Percentiles rank a stretch among this genome's conserved stretches.
Evolutionary conservation across 1,140 invertebrate species (phyloP).

Genomic region (Frieseomelitta varia): DNA sequence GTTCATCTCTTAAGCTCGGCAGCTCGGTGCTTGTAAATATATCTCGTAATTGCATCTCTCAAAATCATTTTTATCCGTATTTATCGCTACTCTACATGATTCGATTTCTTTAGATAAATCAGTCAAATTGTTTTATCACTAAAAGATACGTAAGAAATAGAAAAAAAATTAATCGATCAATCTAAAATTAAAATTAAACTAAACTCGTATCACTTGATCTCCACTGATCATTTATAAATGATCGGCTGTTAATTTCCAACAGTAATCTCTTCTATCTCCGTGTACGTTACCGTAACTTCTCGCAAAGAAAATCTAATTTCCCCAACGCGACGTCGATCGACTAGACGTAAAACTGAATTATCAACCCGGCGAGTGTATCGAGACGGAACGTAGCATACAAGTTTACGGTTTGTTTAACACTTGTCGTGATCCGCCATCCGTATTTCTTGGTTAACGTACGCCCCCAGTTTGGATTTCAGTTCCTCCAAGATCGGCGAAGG

Average conservation of each 20-base stretch:
- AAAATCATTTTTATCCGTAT: neutral
- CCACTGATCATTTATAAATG: too few relatives aligned
- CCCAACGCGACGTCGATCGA: neutral
- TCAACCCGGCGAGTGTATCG: neutral
- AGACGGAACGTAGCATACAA: neutral
- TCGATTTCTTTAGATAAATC: neutral
- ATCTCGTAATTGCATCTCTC: conserved; percentile 38
- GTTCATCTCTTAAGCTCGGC: conserved; percentile 47
- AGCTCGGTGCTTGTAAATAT: conserved; percentile 45
- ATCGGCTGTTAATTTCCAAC: too few relatives aligned
- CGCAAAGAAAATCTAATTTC: neutral
- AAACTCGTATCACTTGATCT: too few relatives aligned
- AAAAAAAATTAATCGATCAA: too few relatives aligned
- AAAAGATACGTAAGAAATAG: too few relatives aligned
- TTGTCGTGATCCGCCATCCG: conserved; percentile 50
- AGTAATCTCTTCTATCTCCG: neutral
- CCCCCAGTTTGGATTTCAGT: conserved; percentile 48
- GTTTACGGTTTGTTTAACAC: conserved; percentile 53
- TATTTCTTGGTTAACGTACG: conserved; percentile 60
- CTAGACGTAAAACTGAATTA: neutral
- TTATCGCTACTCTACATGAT: neutral
- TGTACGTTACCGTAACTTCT: neutral
- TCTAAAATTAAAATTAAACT: too few relatives aligned
- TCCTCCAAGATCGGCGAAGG: conserved; percentile 47
- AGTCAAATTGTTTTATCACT: too few relatives aligned